phyloP scores from a whole-genome alignment of 2,888 invertebrate species.

The Limenitis camilla region DNA sequence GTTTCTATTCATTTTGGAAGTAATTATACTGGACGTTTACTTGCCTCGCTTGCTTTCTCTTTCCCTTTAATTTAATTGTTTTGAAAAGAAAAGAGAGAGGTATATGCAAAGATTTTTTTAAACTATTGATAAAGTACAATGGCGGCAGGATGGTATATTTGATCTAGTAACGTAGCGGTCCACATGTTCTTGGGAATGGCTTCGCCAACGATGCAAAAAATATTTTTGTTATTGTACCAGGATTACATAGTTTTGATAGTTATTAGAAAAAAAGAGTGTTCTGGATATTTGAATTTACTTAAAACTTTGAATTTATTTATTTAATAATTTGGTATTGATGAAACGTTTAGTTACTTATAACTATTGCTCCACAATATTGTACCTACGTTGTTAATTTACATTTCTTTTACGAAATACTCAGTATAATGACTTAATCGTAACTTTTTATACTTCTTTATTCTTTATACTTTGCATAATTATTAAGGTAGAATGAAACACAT shows the following conservation, averaged over 20 bases:
- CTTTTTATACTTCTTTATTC: slow-evolving; percentile 37
- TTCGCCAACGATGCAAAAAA: slow-evolving; percentile 69
- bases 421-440: slow-evolving; percentile 49
- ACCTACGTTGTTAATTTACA: too few species aligned
- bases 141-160: slow-evolving; percentile 71
- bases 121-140: slow-evolving; percentile 68
- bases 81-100: slow-evolving; percentile 44
- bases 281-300: background rate
- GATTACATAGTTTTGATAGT: slow-evolving; percentile 43
- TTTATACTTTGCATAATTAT: slow-evolving; percentile 35
- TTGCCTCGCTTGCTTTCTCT: slow-evolving; percentile 35
- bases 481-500: slow-evolving; percentile 46
- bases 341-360: too few species aligned
- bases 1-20: slow-evolving; percentile 59
- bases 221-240: slow-evolving; percentile 38
- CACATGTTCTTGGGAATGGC: slow-evolving; percentile 72
- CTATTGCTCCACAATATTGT: too few species aligned
- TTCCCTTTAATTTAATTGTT: slow-evolving; percentile 21
- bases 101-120: slow-evolving; percentile 50
- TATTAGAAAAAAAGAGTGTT: slow-evolving; percentile 25
- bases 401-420: too few species aligned
- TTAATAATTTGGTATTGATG: too few species aligned
- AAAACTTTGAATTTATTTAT: background rate
- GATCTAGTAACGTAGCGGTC: slow-evolving; percentile 71
- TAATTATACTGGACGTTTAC: slow-evolving; percentile 54